Evolutionary conservation across 2,888 invertebrate species (phyloP).

Genomic region (Trisateles emortualis): DNA sequence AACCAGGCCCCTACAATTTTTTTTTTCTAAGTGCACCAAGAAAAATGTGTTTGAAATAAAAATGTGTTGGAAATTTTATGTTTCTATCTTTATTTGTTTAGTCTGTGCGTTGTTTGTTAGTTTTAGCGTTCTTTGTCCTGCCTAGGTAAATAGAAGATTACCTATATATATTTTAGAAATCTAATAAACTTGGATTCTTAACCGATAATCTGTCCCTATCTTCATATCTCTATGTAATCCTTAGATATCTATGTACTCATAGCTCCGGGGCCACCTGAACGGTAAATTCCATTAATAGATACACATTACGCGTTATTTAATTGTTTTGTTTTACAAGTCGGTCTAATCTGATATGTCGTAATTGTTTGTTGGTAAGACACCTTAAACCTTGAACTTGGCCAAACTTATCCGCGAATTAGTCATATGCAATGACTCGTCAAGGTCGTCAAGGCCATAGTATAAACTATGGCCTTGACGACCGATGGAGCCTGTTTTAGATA

Average conservation of each 20-base stretch:
- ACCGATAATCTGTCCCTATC: constrained; percentile 1
- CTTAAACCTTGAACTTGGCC: constrained; percentile 27
- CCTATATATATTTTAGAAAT: neutral
- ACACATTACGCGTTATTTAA: neutral
- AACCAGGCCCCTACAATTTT: too few relatives aligned
- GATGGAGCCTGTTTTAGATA: neutral
- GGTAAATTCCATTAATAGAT: constrained; percentile 13
- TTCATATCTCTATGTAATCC: constrained; percentile 4
- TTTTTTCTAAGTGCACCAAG: too few relatives aligned
- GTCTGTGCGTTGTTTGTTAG: too few relatives aligned
- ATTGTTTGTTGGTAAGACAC: neutral
- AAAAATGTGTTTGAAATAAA: too few relatives aligned
- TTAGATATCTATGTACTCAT: neutral
- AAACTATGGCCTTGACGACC: neutral
- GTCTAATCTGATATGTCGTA: constrained; percentile 24
- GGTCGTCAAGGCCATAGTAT: too few relatives aligned
- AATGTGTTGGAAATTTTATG: too few relatives aligned
- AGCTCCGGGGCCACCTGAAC: neutral
- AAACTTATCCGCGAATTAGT: constrained; percentile 9
- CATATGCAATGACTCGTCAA: too few relatives aligned
- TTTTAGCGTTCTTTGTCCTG: too few relatives aligned
- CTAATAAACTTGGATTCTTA: neutral
- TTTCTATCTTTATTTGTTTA: too few relatives aligned
- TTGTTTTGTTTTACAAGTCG: constrained; percentile 16
- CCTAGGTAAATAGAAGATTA: too few relatives aligned